Percentiles rank a stretch among this genome's conserved stretches.
Evolutionary conservation across 2,888 invertebrate genomes (phyloP).

Genomic region (Pediacus dermestoides): DNA sequence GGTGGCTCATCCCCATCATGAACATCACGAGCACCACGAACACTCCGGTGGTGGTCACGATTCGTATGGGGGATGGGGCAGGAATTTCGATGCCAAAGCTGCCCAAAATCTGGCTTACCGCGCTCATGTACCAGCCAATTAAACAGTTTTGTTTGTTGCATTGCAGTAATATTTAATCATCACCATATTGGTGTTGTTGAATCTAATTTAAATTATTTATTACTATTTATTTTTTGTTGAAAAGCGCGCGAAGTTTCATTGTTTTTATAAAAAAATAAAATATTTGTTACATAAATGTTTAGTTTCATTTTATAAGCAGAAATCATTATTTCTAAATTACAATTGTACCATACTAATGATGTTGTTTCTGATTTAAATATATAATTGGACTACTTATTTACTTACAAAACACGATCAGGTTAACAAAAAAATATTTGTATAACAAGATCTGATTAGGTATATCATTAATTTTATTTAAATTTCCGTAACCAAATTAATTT

Average conservation of each 20-base stretch:
- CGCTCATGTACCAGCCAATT: conserved; percentile 54
- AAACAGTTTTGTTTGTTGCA: conserved; percentile 20
- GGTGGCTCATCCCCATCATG: conserved; percentile 67
- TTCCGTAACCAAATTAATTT: too few species aligned
- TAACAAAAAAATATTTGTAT: too few species aligned
- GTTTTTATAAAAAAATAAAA: conserved; percentile 15
- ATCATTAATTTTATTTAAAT: too few species aligned
- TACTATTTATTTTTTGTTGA: conserved; percentile 28
- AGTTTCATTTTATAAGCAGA: too few species aligned
- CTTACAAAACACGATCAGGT: too few species aligned
- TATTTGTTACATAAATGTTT: too few species aligned
- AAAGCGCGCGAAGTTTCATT: conserved; percentile 21
- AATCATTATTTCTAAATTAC: too few species aligned
- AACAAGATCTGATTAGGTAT: too few species aligned
- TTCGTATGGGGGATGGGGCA: conserved; percentile 56
- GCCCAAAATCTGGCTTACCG: conserved; percentile 61
- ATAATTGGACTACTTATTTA: too few species aligned
- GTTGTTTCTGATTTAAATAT: too few species aligned
- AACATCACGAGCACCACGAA: conserved; percentile 53
- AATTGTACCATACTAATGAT: too few species aligned
- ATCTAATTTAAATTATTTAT: conserved; percentile 31
- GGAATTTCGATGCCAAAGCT: conserved; percentile 52
- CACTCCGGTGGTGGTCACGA: conserved; percentile 48
- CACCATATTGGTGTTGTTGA: conserved; percentile 46
- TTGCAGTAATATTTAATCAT: conserved; percentile 7